Percentiles rank a stretch among this genome's conserved stretches.
phyloP scores from a whole-genome alignment of 1,140 invertebrate genomes.

The Stratiolaelaps scimitus region DNA sequence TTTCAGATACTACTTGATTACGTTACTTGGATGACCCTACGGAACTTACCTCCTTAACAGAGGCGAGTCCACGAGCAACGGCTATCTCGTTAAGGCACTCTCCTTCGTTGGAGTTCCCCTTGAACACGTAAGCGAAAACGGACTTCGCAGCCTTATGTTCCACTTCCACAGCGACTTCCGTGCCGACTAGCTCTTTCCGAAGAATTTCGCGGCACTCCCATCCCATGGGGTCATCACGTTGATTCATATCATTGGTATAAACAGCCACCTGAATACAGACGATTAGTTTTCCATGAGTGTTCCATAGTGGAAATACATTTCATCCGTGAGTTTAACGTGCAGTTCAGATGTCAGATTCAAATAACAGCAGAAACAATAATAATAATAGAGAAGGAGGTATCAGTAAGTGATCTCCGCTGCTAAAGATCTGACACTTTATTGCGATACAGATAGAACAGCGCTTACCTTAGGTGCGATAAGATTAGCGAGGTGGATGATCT shows the following conservation, averaged over 20 bases:
- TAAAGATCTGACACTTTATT: too few species aligned
- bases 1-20: too few species aligned
- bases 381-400: too few species aligned
- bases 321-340: too few species aligned
- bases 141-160: slow-evolving; percentile 5
- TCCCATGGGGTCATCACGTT: not conserved
- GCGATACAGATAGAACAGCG: too few species aligned
- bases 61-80: slow-evolving; percentile 6
- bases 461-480: slow-evolving; percentile 1
- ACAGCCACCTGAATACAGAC: not conserved
- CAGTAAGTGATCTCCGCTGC: too few species aligned
- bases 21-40: too few species aligned
- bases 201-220: slow-evolving; percentile 6
- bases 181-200: not conserved
- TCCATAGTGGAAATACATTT: too few species aligned
- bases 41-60: not conserved
- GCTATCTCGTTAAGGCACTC: slow-evolving; percentile 4
- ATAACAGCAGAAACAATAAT: too few species aligned
- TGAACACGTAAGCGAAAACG: slow-evolving; percentile 9
- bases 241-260: slow-evolving; percentile 22
- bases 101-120: slow-evolving; percentile 1
- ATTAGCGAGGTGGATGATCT: slow-evolving; percentile 6
- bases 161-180: not conserved
- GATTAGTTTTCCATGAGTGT: too few species aligned
- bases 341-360: too few species aligned